phyloP scores from a whole-genome alignment of 2,888 invertebrate genomes.

The Pandemis heparana region DNA sequence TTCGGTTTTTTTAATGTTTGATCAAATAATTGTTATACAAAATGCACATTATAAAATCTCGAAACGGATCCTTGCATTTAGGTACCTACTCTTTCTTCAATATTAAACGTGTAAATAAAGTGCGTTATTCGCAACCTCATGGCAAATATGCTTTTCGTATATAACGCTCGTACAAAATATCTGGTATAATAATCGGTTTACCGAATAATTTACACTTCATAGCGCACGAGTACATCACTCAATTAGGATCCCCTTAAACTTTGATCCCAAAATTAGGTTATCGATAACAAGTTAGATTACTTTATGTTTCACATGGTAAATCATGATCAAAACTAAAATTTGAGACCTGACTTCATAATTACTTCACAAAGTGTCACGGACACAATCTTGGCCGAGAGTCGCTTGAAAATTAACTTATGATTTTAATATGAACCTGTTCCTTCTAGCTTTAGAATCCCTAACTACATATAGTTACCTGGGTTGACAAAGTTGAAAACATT shows the following conservation, averaged over 20 bases:
- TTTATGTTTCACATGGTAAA: constrained; percentile 1
- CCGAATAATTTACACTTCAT: not conserved
- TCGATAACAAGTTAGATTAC: constrained; percentile 27
- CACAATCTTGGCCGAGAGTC: not conserved
- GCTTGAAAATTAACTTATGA: constrained; percentile 20
- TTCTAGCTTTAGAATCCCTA: not conserved
- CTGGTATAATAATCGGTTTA: not conserved
- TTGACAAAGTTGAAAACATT: too few species aligned
- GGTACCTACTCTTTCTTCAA: too few species aligned
- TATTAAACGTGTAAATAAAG: not conserved
- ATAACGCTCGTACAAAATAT: not conserved
- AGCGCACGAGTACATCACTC: not conserved
- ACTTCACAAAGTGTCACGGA: constrained; percentile 4
- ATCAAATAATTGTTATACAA: too few species aligned
- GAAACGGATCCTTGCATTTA: too few species aligned
- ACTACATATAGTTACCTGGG: too few species aligned
- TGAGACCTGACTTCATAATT: not conserved
- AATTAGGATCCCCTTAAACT: constrained; percentile 25
- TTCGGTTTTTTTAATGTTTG: too few species aligned
- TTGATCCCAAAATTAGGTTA: constrained; percentile 26
- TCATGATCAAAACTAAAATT: not conserved
- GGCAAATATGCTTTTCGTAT: not conserved
- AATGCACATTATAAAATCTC: too few species aligned
- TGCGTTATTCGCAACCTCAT: not conserved
- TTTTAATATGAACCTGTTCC: constrained; percentile 16